Evolutionary conservation across 2,888 invertebrate genomes (phyloP), one percentile per base, ranked within the genome.

Genomic region (Anthoptus insignis): DNA sequence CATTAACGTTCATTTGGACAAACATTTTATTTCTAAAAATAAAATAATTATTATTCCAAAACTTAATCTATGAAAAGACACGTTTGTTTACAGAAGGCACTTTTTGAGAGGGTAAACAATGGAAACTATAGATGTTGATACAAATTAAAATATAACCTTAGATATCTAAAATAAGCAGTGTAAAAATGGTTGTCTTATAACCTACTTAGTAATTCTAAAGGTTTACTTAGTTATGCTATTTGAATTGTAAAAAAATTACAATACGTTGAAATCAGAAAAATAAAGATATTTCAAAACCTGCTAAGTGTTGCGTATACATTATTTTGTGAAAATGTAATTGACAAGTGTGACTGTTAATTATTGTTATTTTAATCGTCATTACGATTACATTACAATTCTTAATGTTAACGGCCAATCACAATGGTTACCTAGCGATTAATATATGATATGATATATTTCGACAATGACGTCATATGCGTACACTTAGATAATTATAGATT

Each of bases 81-180:
- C 70, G 57, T 60, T 56, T 56, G 66, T 70, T 61, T 72, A 68
- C 60, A 22, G 63, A 74, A 75, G 75, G 75, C 75, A 75, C 75
- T 74, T 73, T 69, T 65, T 69, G 67, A 67, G 68, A 64, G 69
- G 54, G 29, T 57, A 57, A 64, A 64, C 64, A 64, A 57, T 32
- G 50, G 42, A 50, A 47, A 37, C 3, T 19, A 39, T 56, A 56
- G 13, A 42, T 29, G 42, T 19, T 42, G 42, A 13, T 57, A 27
- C 16, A 57, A 57, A 29, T 29, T 19, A 29, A 16, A 45, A 42
- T 39, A 57, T n/a, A 27, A 42, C 7, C 13, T 29, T 29, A 60
- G 9, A 27, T 39, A 39, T n/a, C 13, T 37, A 60, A 52, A 60
- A 42, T 52, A 59, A 59, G 59, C 59, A 37, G n/a, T 50, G 63